Conservation (phyloP, 2,888 invertebrate species). For the Isoperla grammatica region DNA sequence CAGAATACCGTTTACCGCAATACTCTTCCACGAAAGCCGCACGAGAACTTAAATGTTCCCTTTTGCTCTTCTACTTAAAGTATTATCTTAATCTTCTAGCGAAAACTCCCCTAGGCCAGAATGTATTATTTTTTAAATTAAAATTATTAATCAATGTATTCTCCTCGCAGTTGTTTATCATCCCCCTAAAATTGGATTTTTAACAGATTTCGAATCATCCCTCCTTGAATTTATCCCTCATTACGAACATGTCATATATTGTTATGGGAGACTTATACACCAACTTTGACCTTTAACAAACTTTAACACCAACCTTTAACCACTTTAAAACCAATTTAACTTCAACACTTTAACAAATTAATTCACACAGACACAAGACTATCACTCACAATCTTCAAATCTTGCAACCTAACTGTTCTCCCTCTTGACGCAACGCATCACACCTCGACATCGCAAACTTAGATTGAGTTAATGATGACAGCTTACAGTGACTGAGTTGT, state of each 20-base stretch:
- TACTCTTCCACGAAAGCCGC: no score
- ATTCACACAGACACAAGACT: neutral
- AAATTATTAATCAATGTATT: neutral
- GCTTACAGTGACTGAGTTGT: neutral
- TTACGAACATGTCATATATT: neutral
- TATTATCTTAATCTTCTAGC: neutral
- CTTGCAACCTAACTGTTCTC: neutral
- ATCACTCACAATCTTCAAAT: neutral
- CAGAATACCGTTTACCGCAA: no score
- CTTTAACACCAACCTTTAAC: no score
- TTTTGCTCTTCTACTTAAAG: no score
- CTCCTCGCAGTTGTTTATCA: constrained; percentile 6
- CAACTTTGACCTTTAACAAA: neutral
- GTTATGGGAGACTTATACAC: constrained; percentile 15
- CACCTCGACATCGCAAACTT: neutral
- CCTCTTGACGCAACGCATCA: constrained; percentile 4
- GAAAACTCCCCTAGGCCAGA: neutral
- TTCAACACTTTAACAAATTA: no score
- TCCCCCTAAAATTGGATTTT: constrained; percentile 6
- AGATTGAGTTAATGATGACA: constrained; percentile 4
- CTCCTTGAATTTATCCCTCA: neutral
- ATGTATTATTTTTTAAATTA: constrained; percentile 2
- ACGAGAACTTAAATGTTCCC: no score
- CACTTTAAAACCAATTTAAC: no score
- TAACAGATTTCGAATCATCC: neutral